phyloP scores from a whole-genome alignment of 2,113 vertebrate genomes.

The Puntigrus tetrazona region DNA sequence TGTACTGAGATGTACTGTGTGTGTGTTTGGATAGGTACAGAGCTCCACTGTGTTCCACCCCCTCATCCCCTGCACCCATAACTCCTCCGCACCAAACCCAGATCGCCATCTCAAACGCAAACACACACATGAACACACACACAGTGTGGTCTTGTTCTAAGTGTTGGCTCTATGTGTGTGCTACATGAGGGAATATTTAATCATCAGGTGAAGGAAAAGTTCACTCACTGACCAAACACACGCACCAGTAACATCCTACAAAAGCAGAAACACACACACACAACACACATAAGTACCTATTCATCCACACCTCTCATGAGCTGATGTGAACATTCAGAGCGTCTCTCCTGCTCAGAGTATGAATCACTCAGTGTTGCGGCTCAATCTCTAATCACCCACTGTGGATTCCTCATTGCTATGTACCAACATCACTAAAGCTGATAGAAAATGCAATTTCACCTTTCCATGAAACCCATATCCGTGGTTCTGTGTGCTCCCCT shows the following conservation, averaged over 20 bases:
- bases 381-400: conserved; percentile 28
- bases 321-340: conserved; percentile 33
- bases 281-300: conserved; percentile 38
- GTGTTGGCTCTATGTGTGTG: conserved; percentile 5
- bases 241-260: conserved; percentile 7
- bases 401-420: background rate
- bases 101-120: conserved; percentile 1
- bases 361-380: conserved; percentile 33
- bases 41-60: conserved; percentile 11
- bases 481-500: background rate
- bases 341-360: background rate
- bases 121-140: conserved; percentile 20
- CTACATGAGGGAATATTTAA: background rate
- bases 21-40: background rate
- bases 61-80: background rate
- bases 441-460: conserved; percentile 20
- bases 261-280: background rate
- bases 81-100: conserved; percentile 13
- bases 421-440: conserved; percentile 3
- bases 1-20: background rate
- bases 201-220: conserved; percentile 12
- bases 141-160: conserved; percentile 30
- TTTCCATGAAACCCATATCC: background rate
- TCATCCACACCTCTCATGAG: conserved; percentile 26
- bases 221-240: conserved; percentile 25